A percentile compares a stretch with the other conserved stretches of the same genome.
Evolutionary conservation across 2,113 vertebrate genomes (phyloP).

Genomic region (Chloropsis cyanopogon): DNA sequence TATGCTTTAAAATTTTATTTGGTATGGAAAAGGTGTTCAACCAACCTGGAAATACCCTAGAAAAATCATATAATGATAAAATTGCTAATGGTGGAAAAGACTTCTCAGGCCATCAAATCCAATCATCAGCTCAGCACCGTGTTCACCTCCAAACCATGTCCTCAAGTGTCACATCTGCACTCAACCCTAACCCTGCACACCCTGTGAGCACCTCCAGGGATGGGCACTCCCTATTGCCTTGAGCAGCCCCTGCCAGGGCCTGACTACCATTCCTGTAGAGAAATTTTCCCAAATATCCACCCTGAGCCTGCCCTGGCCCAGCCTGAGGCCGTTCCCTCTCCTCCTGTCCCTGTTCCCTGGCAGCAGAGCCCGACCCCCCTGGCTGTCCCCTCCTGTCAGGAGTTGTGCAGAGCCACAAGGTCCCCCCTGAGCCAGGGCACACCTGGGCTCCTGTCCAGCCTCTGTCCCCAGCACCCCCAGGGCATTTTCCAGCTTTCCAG

Average conservation of each 20-base stretch:
- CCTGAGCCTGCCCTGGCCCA: rapidly evolving
- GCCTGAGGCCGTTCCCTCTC: not conserved
- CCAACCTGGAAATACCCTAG: not conserved
- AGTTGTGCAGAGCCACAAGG: not conserved
- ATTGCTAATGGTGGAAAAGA: not conserved
- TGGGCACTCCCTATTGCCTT: not conserved
- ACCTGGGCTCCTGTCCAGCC: not conserved
- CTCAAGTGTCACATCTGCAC: not conserved
- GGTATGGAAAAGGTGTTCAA: not conserved
- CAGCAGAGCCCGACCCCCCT: not conserved
- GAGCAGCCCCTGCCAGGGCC: not conserved
- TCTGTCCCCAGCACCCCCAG: not conserved
- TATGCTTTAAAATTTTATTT: not conserved
- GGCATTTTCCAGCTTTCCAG: not conserved
- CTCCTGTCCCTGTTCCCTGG: not conserved
- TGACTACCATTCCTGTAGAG: not conserved
- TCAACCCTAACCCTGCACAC: no score
- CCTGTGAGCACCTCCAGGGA: not conserved
- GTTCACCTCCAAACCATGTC: not conserved
- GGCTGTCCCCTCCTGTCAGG: not conserved
- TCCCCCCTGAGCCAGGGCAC: not conserved
- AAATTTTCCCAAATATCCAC: rapidly evolving
- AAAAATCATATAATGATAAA: not conserved
- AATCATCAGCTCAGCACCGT: not conserved
- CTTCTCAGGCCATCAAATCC: rapidly evolving